phyloP scores from a whole-genome alignment of 2,888 invertebrate species.

The Andrena marginata region DNA sequence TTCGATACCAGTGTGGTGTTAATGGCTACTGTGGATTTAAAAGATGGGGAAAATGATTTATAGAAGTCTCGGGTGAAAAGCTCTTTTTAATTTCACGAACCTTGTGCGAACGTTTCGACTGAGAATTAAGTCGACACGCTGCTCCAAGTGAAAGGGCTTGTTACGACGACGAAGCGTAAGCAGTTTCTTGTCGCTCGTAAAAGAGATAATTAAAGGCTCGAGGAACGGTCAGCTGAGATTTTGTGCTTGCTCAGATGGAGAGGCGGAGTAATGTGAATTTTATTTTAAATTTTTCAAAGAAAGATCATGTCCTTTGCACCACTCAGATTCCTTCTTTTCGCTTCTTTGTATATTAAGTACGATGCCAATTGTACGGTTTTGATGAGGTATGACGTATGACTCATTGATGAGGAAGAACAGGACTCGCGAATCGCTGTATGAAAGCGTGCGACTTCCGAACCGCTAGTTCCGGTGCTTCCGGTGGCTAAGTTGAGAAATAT shows the following conservation, averaged over 20 bases:
- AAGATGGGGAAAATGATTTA: too few species aligned
- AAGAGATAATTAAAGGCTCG: conserved; percentile 3
- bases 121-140: neutral
- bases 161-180: conserved; percentile 1
- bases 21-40: too few species aligned
- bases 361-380: neutral
- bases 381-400: neutral
- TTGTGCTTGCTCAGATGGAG: neutral
- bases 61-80: neutral
- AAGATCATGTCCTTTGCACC: neutral
- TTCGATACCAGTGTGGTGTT: too few species aligned
- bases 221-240: conserved; percentile 6
- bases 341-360: neutral
- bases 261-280: neutral
- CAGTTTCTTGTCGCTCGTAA: conserved; percentile 8
- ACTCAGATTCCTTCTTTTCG: neutral
- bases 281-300: neutral
- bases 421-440: neutral
- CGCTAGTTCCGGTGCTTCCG: conserved; percentile 34
- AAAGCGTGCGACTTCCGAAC: neutral
- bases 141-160: conserved; percentile 11
- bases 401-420: conserved; percentile 17
- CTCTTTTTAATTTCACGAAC: neutral
- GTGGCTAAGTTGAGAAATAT: conserved; percentile 25
- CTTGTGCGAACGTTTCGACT: neutral